Evolutionary conservation across 1,140 invertebrate genomes (phyloP), one percentile per base, ranked within the genome.

Genomic region (Drosophila kurseongensis): DNA sequence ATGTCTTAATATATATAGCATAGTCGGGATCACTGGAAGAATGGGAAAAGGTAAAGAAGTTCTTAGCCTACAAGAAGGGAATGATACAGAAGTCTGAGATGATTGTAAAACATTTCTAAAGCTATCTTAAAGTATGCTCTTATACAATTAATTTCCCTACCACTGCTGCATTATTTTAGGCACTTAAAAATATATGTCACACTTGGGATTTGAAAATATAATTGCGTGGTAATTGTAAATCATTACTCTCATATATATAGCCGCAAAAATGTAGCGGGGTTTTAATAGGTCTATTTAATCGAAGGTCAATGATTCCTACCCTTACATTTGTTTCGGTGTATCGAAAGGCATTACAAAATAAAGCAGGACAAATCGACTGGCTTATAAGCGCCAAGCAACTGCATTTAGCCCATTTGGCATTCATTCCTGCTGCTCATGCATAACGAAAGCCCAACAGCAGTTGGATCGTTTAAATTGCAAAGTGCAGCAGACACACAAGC

Each of bases 371-470:
- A 68, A 68, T 47, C 35, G 73, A 75, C 78, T 60, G 68, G 67
- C 78, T 85, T 81, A 81, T 72, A 78, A 80, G 82, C 67, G 48
- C 62, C 62, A 82, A 45, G 66, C 67, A 47, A 62, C 69, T 78
- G 84, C 79, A 75, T 89, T 89, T 88, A 88, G 69, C 52, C 83
- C 63, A 88, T 77, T 82, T 69, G 71, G 48, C 76, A 71, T 72
- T 68, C 69, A 80, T 59, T 75, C 75, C 40, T 54, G 36, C 59
- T 29, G 45, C 75, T 75, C 71, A 83, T 82, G 83, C 75, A 82
- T 89, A 82, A 77, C 60, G 67, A 62, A 61, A 40, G 44, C 63
- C 67, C 13, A 41, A 13, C 48, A 54, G 56, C 40, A 41, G 48
- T 72, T 35, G 72, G 55, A 45, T 69, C 50, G 51, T 62, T 78